These are phyloP conservation scores for Neolamprologus hecqui DNA, from an alignment of 2,113 vertebrate genomes.

Conservation along the genomic window DNA sequence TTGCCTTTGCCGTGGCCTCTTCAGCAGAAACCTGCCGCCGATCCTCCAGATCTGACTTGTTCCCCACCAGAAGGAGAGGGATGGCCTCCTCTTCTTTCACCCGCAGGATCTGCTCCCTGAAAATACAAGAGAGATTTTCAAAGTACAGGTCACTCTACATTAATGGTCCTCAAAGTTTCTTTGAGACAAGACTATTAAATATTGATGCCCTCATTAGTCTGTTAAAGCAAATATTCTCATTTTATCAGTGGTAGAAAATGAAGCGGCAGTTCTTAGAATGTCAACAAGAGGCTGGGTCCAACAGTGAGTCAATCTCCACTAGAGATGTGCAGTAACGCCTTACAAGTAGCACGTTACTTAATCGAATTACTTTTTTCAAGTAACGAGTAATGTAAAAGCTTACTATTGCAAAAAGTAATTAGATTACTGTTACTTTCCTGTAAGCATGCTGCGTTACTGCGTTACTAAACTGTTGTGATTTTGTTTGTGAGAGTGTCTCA, in stretches of 20 bases:
- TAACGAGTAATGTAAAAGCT: not conserved
- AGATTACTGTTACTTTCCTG: not conserved
- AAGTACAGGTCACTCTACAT: not conserved
- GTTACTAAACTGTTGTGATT: not conserved
- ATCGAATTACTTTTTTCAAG: not conserved
- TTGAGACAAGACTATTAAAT: not conserved
- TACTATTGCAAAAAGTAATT: not conserved
- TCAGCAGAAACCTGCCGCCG: slow-evolving; percentile 85
- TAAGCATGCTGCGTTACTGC: not conserved
- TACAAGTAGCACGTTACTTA: not conserved
- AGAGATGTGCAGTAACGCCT: not conserved
- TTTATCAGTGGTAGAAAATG: not conserved
- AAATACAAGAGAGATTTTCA: not conserved
- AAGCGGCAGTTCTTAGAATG: not conserved
- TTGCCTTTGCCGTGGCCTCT: slow-evolving; percentile 78
- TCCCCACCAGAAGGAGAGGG: slow-evolving; percentile 89
- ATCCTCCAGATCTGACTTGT: slow-evolving; percentile 95
- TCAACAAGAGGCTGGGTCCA: not conserved
- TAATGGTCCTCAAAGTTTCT: not conserved
- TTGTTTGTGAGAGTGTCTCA: not conserved
- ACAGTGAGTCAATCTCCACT: not conserved
- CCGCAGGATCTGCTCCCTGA: slow-evolving; percentile 93
- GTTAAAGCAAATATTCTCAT: not conserved
- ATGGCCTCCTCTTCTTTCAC: slow-evolving; percentile 96
- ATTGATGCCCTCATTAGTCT: not conserved